Base-by-base conservation (phyloP, 2,113 vertebrate genomes). In the Diphyllodes magnificus region DNA sequence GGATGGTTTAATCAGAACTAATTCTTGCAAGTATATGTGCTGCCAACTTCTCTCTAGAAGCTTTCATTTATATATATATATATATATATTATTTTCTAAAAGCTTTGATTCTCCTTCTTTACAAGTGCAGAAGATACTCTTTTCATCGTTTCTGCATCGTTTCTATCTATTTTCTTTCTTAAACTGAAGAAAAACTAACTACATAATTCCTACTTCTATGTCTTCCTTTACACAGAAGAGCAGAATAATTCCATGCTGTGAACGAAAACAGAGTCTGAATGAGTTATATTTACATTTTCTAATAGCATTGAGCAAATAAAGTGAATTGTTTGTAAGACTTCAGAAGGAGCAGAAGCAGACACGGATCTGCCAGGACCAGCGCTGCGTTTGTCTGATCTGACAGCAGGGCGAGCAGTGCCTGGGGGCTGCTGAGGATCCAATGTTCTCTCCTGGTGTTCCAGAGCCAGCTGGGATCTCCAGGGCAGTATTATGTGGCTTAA, bases 401-500 rank as follows among this genome's bases (percentile, higher is more conserved):
- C 64, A 23, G 53, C 40, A 40, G 21, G 68, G 13, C 0, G 10
- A 42, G 91, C 68, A 28, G 87, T 5, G 40, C 56, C 14, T 4
- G 8, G 57, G 8, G 2, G 30, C 23, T 51, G 59, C 73, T 28
- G 87, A 8, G 79, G 37, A 47, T 33, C 47, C 40, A 5, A 0
- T 19, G 5, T 49, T 59, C 82, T 4, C 23, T 50, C 17, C 7
- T 1, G 45, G 21, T 25, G 28, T 39, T n/a, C 64, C 59, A 9
- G 16, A 33, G 79, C 56, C 30, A 15, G 53, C 53, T 25, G 24
- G 49, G n/a, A 35, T 13, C 73, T 27, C 8, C 6, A 7, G 28
- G 40, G 3, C 6, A 21, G 79, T 0, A 0, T 16, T 1, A 0
- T 0, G 2, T 1, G 69, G 63, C 77, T 33, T 31, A 33, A 1